Conservation (phyloP, 2,113 vertebrate species). For the Cichladusa arquata region DNA sequence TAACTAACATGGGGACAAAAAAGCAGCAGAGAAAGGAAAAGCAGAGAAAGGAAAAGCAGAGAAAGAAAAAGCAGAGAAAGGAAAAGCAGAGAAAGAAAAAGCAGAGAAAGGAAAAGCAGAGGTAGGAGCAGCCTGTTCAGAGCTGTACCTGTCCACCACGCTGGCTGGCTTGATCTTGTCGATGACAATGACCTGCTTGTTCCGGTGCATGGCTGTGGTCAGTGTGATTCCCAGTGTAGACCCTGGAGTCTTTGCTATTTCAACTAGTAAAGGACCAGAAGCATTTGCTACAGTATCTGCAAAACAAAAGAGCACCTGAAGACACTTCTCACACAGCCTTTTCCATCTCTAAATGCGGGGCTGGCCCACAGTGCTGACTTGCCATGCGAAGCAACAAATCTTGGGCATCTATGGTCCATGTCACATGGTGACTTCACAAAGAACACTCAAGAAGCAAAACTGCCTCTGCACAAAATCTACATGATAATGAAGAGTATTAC, state of each 20-base stretch:
- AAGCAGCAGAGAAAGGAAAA: neutral
- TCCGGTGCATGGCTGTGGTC: conserved; percentile 79
- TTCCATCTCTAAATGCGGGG: neutral
- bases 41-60: neutral
- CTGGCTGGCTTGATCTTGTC: conserved; percentile 95
- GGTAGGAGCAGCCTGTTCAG: neutral
- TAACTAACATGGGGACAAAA: neutral
- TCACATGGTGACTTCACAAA: neutral
- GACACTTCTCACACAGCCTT: neutral
- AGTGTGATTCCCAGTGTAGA: conserved; percentile 88
- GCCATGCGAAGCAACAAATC: neutral
- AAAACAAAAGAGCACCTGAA: conserved; percentile 32
- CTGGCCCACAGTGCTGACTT: neutral
- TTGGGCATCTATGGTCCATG: neutral
- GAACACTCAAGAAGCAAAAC: neutral
- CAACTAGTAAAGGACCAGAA: conserved; percentile 90
- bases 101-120: neutral
- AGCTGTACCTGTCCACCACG: conserved; percentile 89
- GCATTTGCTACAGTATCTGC: conserved; percentile 87
- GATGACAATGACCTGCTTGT: conserved; percentile 90
- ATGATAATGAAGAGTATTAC: neutral
- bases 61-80: neutral
- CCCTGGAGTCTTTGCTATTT: conserved; percentile 86
- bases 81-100: neutral
- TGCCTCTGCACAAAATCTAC: neutral